phyloP scores from a whole-genome alignment of 1,140 invertebrate genomes.

The Pseudomyrmex concolor region DNA sequence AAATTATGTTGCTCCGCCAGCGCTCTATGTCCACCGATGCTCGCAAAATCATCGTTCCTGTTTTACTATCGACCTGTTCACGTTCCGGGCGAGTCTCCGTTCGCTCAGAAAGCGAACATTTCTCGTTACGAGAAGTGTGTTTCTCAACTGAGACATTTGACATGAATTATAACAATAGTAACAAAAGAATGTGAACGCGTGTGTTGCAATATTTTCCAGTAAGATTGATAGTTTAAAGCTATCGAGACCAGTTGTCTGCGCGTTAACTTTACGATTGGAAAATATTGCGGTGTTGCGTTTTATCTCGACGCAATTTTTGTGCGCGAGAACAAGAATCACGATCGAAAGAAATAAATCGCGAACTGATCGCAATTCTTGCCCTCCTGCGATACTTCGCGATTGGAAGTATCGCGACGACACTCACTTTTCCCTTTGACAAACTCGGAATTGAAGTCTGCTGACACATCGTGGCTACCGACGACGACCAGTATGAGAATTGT shows the following conservation, averaged over 20 bases:
- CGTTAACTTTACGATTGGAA: background rate
- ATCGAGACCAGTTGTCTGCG: background rate
- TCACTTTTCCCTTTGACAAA: constrained; percentile 87
- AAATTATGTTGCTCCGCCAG: constrained; percentile 21
- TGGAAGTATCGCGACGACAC: constrained; percentile 64
- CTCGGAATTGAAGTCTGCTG: constrained; percentile 84
- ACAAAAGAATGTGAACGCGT: background rate
- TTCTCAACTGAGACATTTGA: background rate
- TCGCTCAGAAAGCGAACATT: constrained; percentile 23
- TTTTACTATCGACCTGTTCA: constrained; percentile 9
- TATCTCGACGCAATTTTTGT: background rate
- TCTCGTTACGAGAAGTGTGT: background rate
- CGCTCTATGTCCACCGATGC: constrained; percentile 15
- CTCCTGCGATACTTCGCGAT: background rate
- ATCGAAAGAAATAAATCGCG: constrained; percentile 15
- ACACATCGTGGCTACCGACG: constrained; percentile 77
- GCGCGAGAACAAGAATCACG: background rate
- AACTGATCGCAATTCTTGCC: background rate
- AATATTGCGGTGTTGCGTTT: background rate
- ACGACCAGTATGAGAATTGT: constrained; percentile 78
- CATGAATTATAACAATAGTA: constrained; percentile 14
- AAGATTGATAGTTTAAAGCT: background rate
- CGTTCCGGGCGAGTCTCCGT: background rate
- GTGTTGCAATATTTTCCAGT: background rate
- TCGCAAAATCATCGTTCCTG: constrained; percentile 14